A percentile compares a stretch with the other conserved stretches of the same genome.
These are phyloP conservation scores for Alligator sinensis DNA, from an alignment of 2,113 vertebrate species.

Conservation along the genomic window DNA sequence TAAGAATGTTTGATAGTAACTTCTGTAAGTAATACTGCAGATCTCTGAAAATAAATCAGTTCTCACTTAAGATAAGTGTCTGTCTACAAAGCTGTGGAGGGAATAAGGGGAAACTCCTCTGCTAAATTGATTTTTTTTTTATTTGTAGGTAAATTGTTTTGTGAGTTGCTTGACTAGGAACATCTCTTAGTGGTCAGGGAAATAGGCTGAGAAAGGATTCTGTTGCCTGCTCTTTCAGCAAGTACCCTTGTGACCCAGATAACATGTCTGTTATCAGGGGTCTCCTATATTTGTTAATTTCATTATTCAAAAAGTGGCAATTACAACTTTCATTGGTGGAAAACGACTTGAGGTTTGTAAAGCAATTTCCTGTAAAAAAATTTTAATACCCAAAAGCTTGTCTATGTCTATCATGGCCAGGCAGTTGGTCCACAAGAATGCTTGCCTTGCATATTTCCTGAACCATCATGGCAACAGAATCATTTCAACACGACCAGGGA, in stretches of 20 bases:
- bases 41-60: neutral
- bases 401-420: too few species aligned
- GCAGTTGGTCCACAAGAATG: too few species aligned
- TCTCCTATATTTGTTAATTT: neutral
- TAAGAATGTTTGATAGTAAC: neutral
- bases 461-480: too few species aligned
- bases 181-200: neutral
- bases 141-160: neutral
- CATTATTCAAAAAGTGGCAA: neutral
- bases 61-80: neutral
- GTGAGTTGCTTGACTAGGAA: neutral
- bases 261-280: neutral
- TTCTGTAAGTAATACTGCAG: neutral
- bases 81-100: neutral
- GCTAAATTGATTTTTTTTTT: neutral
- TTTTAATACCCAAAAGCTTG: too few species aligned
- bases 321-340: neutral
- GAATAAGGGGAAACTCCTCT: neutral
- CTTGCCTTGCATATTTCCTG: too few species aligned
- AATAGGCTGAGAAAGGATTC: neutral
- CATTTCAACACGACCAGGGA: neutral
- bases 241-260: neutral
- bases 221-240: neutral
- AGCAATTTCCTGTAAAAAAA: neutral
- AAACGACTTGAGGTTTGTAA: neutral